A percentile compares a stretch with the other conserved stretches of the same genome.
These are phyloP conservation scores for Menura novaehollandiae DNA, from an alignment of 2,113 vertebrate species.

Conservation along the genomic window DNA sequence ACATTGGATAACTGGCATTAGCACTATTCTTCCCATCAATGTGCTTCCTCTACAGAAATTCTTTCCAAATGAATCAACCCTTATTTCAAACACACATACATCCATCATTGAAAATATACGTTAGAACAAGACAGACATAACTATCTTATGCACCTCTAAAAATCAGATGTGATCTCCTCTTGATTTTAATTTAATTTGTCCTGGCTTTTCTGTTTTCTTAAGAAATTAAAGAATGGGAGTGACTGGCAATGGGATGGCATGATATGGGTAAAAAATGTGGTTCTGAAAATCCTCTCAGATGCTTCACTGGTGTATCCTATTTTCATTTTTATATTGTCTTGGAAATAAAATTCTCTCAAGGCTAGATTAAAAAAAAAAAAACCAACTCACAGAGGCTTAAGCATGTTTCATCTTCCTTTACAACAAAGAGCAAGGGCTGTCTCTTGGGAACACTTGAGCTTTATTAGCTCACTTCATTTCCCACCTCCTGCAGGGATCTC, in stretches of 20 bases:
- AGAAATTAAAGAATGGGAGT: neutral
- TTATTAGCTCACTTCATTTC: neutral
- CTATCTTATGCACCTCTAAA: neutral
- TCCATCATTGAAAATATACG: neutral
- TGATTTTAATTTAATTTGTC: neutral
- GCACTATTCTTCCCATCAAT: neutral
- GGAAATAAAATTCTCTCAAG: neutral
- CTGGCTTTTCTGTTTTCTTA: neutral
- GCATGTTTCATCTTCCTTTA: neutral
- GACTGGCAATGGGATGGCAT: neutral
- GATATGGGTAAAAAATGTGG: neutral
- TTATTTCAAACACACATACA: neutral
- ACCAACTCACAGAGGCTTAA: fast-evolving
- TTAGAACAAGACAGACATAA: neutral
- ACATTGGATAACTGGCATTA: neutral
- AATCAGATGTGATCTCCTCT: neutral
- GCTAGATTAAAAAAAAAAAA: neutral
- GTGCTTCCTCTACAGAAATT: neutral
- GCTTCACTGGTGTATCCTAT: neutral
- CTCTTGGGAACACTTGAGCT: neutral
- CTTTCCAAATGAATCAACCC: neutral
- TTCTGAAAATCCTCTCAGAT: neutral
- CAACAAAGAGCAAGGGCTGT: neutral
- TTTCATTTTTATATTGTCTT: neutral
- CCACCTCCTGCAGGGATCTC: neutral